Percentiles rank a stretch among this genome's conserved stretches.
phyloP scores from a whole-genome alignment of 2,113 vertebrate species.

The Ginglymostoma cirratum region DNA sequence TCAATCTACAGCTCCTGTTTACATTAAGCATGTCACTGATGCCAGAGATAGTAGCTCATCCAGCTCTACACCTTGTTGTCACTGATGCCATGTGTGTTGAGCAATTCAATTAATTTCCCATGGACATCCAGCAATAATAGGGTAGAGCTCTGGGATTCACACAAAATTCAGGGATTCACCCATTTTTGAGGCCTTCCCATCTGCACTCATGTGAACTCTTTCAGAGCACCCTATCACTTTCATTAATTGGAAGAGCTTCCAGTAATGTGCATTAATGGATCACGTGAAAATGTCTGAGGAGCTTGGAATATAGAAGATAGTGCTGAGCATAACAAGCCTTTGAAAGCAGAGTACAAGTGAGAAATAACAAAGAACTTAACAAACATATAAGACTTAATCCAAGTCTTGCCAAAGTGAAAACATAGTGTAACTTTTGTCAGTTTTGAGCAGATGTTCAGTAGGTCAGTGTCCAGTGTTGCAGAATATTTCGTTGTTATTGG shows the following conservation, averaged over 20 bases:
- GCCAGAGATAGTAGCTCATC: too few species aligned
- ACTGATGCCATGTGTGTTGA: not conserved
- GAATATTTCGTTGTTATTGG: too few species aligned
- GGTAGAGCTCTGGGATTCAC: not conserved
- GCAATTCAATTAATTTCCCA: too few species aligned
- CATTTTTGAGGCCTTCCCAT: too few species aligned
- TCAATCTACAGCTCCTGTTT: not conserved
- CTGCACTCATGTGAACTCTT: not conserved
- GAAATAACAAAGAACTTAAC: not conserved
- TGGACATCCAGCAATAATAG: not conserved
- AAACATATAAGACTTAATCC: not conserved
- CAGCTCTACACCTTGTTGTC: not conserved
- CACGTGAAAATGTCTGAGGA: not conserved
- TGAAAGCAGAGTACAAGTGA: not conserved
- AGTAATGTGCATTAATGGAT: not conserved
- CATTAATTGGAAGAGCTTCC: not conserved
- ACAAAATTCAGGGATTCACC: not conserved
- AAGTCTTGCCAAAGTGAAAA: not conserved
- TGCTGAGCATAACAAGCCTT: not conserved
- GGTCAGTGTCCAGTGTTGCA: not conserved
- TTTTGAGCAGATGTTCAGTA: not conserved
- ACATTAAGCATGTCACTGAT: not conserved
- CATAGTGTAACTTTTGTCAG: not conserved
- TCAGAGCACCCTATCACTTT: not conserved
- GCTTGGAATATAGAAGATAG: not conserved